Evolutionary conservation across 2,113 vertebrate genomes (phyloP).

Genomic region (Trinectes maculatus): DNA sequence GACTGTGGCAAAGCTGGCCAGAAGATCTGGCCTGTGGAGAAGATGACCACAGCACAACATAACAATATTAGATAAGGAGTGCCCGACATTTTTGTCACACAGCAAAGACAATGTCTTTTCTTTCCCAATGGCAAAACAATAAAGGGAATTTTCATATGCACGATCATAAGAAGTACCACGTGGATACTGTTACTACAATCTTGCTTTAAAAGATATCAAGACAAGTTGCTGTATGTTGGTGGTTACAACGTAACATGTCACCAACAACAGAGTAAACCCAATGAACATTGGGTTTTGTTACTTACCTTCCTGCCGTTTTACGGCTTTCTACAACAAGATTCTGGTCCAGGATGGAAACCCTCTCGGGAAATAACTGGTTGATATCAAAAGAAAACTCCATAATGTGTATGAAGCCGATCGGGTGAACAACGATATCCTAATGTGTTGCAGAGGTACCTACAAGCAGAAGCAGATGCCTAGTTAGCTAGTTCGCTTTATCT

Average conservation of each 20-base stretch:
- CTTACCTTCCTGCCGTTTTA: conserved; percentile 74
- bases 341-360: conserved; percentile 79
- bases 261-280: too few relatives aligned
- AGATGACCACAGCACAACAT: not conserved
- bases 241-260: not conserved
- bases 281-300: not conserved
- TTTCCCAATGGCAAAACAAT: not conserved
- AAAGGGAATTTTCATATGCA: too few relatives aligned
- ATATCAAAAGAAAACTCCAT: conserved; percentile 83
- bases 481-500: conserved; percentile 16
- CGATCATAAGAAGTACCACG: too few relatives aligned
- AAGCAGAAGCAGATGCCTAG: conserved; percentile 9
- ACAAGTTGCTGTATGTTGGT: not conserved
- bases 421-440: not conserved
- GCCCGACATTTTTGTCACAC: not conserved
- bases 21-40: conserved; percentile 75
- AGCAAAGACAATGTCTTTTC: not conserved
- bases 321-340: conserved; percentile 61
- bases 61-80: not conserved
- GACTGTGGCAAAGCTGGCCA: conserved; percentile 69
- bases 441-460: not conserved
- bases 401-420: conserved; percentile 10
- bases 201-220: too few relatives aligned
- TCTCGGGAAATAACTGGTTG: conserved; percentile 77
- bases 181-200: too few relatives aligned